These are phyloP conservation scores for Asarcornis scutulata DNA, from an alignment of 2,113 vertebrate genomes.

Conservation along the genomic window DNA sequence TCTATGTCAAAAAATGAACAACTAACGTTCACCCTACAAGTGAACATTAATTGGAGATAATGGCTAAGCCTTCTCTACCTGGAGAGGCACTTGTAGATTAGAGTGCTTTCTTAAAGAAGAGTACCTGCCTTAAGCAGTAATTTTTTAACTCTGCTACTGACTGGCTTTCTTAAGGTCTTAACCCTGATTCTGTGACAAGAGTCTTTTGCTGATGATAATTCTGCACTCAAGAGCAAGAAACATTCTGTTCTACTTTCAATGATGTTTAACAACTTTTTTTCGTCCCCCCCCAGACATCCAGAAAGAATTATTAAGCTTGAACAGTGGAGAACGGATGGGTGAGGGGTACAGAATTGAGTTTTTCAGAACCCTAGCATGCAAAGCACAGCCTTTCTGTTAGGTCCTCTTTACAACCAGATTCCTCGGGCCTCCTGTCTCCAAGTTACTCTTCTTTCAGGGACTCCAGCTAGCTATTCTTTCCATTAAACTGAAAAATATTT, in stretches of 20 bases:
- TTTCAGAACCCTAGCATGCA: neutral
- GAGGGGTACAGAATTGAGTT: neutral
- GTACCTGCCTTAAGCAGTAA: neutral
- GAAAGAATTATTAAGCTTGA: neutral
- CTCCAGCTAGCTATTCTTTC: neutral
- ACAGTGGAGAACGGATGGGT: neutral
- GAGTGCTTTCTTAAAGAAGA: slow-evolving; percentile 30
- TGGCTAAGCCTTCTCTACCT: neutral
- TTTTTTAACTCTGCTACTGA: neutral
- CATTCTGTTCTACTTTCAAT: neutral
- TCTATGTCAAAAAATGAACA: neutral
- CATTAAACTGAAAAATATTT: neutral
- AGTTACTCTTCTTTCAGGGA: neutral
- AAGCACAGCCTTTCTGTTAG: neutral
- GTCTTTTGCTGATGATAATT: slow-evolving; percentile 26
- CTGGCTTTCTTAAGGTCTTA: neutral
- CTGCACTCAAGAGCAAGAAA: slow-evolving; percentile 5
- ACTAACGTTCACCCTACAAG: neutral
- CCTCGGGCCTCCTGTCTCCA: neutral
- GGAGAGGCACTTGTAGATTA: neutral
- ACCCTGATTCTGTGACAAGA: slow-evolving; percentile 30
- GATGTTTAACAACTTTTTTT: neutral
- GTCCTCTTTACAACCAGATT: neutral
- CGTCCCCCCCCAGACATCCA: neutral
- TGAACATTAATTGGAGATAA: neutral